Evolutionary conservation across 2,113 vertebrate genomes (phyloP).

Genomic region (Xenopus borealis): DNA sequence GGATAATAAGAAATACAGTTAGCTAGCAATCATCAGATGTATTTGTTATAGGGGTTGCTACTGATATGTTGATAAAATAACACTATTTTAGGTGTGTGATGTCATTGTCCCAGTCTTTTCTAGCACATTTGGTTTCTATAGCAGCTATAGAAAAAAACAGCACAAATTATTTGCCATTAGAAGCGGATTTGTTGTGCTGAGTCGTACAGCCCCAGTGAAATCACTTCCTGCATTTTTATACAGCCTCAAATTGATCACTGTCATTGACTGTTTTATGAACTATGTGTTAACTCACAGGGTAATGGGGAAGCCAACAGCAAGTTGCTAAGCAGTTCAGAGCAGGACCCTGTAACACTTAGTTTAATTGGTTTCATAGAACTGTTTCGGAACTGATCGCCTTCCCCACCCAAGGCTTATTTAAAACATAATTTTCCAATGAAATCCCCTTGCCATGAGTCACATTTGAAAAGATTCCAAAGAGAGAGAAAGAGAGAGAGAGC

Average conservation of each 20-base stretch:
- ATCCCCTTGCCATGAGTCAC: slow-evolving; percentile 69
- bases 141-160: slow-evolving; percentile 14
- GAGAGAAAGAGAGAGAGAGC: slow-evolving; percentile 47
- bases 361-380: slow-evolving; percentile 36
- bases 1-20: too few species aligned
- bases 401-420: slow-evolving; percentile 52
- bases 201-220: slow-evolving; percentile 12
- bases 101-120: slow-evolving; percentile 6
- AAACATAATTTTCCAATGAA: slow-evolving; percentile 62
- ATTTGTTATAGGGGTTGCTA: neutral
- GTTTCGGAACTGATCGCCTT: slow-evolving; percentile 17
- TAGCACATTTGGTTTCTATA: slow-evolving; percentile 28
- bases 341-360: slow-evolving; percentile 11
- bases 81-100: slow-evolving; percentile 23
- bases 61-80: slow-evolving; percentile 13
- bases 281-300: slow-evolving; percentile 43
- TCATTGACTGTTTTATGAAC: slow-evolving; percentile 19
- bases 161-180: slow-evolving; percentile 12
- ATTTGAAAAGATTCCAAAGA: slow-evolving; percentile 72
- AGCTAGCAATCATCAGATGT: neutral
- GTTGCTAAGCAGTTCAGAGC: slow-evolving; percentile 29
- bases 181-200: slow-evolving; percentile 4
- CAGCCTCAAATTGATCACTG: neutral
- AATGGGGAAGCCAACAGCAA: slow-evolving; percentile 21
- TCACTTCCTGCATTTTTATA: slow-evolving; percentile 21